A percentile compares a stretch with the other conserved stretches of the same genome.
Evolutionary conservation across 2,888 invertebrate species (phyloP).

Genomic region (Crossocerus cetratus): DNA sequence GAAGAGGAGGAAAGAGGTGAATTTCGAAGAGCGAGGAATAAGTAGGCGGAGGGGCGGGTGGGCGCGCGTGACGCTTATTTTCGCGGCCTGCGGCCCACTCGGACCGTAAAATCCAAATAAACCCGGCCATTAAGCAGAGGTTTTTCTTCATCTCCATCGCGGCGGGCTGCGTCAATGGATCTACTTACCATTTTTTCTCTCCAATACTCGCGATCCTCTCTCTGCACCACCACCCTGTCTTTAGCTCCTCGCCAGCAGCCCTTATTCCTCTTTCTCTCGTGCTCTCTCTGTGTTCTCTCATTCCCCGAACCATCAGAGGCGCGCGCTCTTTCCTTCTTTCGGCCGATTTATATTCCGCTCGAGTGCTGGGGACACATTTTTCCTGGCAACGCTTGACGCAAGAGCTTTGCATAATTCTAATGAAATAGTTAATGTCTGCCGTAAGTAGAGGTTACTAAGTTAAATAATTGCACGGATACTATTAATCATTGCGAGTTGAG

Average conservation of each 20-base stretch:
- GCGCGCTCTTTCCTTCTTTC: slow-evolving; percentile 2
- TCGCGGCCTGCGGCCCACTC: slow-evolving; percentile 16
- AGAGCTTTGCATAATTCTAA: slow-evolving; percentile 30
- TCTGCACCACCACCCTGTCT: not conserved
- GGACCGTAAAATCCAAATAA: slow-evolving; percentile 40
- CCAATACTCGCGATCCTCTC: not conserved
- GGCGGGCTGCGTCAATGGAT: slow-evolving; percentile 26
- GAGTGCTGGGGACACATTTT: slow-evolving; percentile 31
- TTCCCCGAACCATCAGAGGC: slow-evolving; percentile 1
- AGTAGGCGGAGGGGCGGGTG: slow-evolving; percentile 10
- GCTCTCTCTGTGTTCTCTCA: not conserved
- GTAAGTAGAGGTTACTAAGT: no score
- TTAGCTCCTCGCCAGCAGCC: no score
- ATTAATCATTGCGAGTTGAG: no score
- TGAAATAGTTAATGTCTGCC: not conserved
- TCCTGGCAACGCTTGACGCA: slow-evolving; percentile 13
- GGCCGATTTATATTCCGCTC: slow-evolving; percentile 42
- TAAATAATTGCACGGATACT: no score
- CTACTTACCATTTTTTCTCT: slow-evolving; percentile 36
- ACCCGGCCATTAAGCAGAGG: slow-evolving; percentile 28
- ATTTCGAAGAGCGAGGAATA: slow-evolving; percentile 31
- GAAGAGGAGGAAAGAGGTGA: slow-evolving; percentile 3
- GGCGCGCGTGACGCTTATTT: slow-evolving; percentile 31
- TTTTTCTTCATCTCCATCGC: slow-evolving; percentile 18
- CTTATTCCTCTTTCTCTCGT: slow-evolving; percentile 6